Base-by-base conservation (phyloP, 2,797 vertebrate species). In the Clarias fuscus region DNA sequence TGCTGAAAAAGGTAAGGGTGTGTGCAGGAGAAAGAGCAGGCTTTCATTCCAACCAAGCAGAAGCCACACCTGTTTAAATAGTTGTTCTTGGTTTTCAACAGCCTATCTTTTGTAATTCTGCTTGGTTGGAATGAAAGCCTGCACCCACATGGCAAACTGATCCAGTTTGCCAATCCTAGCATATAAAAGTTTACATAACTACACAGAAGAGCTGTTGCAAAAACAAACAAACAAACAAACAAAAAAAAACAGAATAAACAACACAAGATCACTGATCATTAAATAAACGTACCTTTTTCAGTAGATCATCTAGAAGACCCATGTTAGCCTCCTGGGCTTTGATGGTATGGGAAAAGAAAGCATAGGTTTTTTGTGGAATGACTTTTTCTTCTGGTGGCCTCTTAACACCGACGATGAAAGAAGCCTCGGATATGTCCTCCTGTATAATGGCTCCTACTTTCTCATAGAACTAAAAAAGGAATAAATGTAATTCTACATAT, bases 271-370 rank as follows among this genome's bases (percentile, higher is more conserved):
- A 37, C 40, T 76, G 56, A 65, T 65, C 20, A 71, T 15, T 1
- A 18, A 13, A 78, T n/a, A 33, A 18, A 40, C 83, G 89, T 94
- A 99, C 98, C 96, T 98, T 97, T 89, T 94, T 97, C 77, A 99
- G 92, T 86, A 99, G 92, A 90, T 99, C 97, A 86, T 99, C 98
- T 92, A 99, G 90, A 58, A 99, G 95, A 5, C 94, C 92, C 98
- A 99, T 99, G 92, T 99, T 99, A 87, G 98, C 95, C 88, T 98
- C 97, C 91, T 99, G 98, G 65, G 98, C 98, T 92, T 99, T 99
- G 92, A 99, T 99, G 84, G 98, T 99, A 91, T 99, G 98, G 4
- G 98, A 99, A 91, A 99, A 99, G 88, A 99, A 99, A 2, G 98
- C 98, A 3, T 99, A 99, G 0, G 97, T 99, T 93, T 99, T 99